Conservation (phyloP, 2,797 vertebrate genomes). For the Halcyon leucocephala region DNA sequence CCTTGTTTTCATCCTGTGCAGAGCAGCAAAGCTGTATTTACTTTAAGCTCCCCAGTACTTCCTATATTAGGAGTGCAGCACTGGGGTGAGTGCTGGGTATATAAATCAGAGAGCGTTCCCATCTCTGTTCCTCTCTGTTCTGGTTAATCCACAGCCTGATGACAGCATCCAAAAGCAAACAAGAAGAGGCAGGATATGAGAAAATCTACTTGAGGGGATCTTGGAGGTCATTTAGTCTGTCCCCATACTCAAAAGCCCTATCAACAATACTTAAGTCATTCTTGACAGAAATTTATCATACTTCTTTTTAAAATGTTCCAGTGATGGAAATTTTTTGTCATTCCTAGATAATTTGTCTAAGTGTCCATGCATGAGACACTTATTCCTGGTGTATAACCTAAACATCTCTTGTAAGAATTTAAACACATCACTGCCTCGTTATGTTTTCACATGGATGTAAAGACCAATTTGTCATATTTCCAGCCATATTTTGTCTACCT, state of each 20-base stretch:
- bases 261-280: not conserved
- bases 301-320: not conserved
- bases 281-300: not conserved
- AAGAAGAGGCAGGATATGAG: not conserved
- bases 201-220: not conserved
- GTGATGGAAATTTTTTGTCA: not conserved
- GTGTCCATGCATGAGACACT: not conserved
- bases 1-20: not conserved
- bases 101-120: not conserved
- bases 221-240: not conserved
- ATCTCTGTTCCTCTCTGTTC: not conserved
- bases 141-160: not conserved
- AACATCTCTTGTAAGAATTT: not conserved
- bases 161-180: not conserved
- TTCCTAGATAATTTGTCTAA: not conserved
- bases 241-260: not conserved
- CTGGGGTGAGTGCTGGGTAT: accelerated
- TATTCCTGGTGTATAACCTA: not conserved
- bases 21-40: not conserved
- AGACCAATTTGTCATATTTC: not conserved
- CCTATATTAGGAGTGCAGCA: accelerated
- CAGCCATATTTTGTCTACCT: not conserved
- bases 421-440: accelerated
- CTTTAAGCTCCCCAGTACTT: not conserved
- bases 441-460: not conserved